Evolutionary conservation across 2,797 vertebrate species (phyloP).

Genomic region (Hafferia zeledoni): DNA sequence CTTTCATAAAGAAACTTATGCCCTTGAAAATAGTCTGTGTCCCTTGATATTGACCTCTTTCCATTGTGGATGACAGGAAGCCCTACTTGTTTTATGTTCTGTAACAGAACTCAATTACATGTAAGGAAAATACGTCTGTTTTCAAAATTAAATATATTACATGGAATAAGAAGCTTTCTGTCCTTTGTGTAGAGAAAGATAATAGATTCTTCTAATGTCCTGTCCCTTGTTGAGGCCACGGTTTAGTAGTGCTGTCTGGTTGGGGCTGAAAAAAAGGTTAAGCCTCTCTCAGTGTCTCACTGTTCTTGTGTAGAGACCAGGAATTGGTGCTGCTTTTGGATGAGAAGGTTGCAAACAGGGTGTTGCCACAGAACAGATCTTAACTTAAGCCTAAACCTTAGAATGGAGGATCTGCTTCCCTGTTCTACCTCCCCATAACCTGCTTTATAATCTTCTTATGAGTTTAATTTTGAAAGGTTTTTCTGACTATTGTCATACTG

Average conservation of each 20-base stretch:
- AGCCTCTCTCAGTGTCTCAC: not conserved
- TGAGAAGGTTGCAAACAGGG: not conserved
- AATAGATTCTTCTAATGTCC: slow-evolving; percentile 2
- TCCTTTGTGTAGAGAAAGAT: slow-evolving; percentile 8
- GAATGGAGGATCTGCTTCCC: not conserved
- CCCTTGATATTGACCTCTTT: not conserved
- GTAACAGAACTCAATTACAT: slow-evolving; percentile 52
- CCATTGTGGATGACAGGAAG: not conserved
- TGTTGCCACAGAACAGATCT: not conserved
- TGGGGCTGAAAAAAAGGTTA: slow-evolving; percentile 4
- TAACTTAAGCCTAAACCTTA: not conserved
- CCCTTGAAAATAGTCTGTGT: not conserved
- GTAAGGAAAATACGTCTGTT: slow-evolving; percentile 40
- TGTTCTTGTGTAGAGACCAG: not conserved
- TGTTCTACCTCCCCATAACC: not conserved
- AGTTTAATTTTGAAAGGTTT: not conserved
- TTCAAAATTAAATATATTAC: slow-evolving; percentile 44
- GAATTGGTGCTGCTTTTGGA: not conserved
- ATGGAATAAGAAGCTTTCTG: slow-evolving; percentile 30
- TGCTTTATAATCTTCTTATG: not conserved
- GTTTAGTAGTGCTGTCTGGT: not conserved
- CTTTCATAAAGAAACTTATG: not conserved
- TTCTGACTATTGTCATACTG: not conserved
- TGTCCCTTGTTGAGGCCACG: not conserved
- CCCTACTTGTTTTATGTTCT: slow-evolving; percentile 31